Evolutionary conservation across 2,797 vertebrate species (phyloP), one percentile per base, ranked within the genome.

Genomic region (Melanogrammus aeglefinus): DNA sequence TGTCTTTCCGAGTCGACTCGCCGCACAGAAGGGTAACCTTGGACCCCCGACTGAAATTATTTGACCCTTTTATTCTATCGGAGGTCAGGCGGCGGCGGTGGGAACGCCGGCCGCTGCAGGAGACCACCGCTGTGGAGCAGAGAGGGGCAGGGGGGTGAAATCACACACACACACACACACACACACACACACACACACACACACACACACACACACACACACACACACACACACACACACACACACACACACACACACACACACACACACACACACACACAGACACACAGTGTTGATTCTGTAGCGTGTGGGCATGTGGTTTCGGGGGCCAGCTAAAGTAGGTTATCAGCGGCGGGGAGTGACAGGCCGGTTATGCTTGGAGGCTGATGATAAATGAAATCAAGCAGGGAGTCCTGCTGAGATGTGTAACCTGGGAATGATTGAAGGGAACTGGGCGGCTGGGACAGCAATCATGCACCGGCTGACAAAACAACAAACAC

Each of bases 371-470:
- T 86, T 86, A 88, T 87, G 87, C 90, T 85, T 90, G 87, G 82
- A 87, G 84, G 84, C 86, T 21, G 82, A 77, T 86, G 88, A 90
- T 89, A 84, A 89, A 93, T 91, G 83, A 90, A 91, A 90, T 91
- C 87, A 88, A 89, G 82, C 72, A 79, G 72, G 77, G 80, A 80
- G 79, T 85, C 84, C 86, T 89, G 87, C 84, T 83, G 89, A 86
- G 89, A 86, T 84, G 86, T 83, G 85, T 86, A 85, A 85, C 83
- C 78, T 75, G 33, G 79, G 77, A 84, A 88, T 88, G 88, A 90
- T 88, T 87, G 86, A 89, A 90, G 87, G 82, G 0, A 73, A 74
- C 76, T 73, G 41, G 35, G 63, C 72, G 78, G 72, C 77, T 70
- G 82, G 81, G 87, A 84, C 87, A 83, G 79, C 71, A 77, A 36